phyloP scores from a whole-genome alignment of 2,888 invertebrate species.

The Pelosia muscerda region DNA sequence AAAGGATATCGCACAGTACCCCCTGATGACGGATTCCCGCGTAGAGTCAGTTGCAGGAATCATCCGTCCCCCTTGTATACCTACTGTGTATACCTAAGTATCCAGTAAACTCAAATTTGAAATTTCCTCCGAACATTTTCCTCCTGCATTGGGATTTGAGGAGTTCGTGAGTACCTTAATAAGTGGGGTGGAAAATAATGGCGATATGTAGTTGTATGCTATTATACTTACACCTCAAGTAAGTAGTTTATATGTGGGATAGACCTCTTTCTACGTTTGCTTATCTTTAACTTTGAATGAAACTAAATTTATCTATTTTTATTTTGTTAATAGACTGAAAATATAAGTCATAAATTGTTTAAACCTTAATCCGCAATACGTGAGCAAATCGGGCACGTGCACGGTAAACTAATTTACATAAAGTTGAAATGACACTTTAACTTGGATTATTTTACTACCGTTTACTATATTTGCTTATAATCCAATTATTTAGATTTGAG shows the following conservation, averaged over 20 bases:
- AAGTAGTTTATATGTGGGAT: too few species aligned
- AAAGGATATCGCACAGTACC: too few species aligned
- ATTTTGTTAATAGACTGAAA: not conserved
- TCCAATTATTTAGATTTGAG: not conserved
- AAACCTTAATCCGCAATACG: conserved; percentile 17
- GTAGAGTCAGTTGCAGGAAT: too few species aligned
- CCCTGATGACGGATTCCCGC: too few species aligned
- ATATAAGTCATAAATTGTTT: conserved; percentile 13
- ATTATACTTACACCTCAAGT: not conserved
- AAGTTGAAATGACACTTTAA: conserved; percentile 22
- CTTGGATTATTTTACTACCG: not conserved
- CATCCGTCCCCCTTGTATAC: too few species aligned
- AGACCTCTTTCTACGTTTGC: too few species aligned
- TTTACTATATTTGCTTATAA: not conserved
- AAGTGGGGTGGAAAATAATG: too few species aligned
- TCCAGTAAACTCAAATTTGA: too few species aligned
- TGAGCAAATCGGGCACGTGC: conserved; percentile 30
- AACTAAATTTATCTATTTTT: not conserved
- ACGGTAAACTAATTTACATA: conserved; percentile 35
- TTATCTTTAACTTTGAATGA: not conserved
- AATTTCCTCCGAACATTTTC: too few species aligned
- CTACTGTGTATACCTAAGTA: too few species aligned
- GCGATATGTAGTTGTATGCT: not conserved
- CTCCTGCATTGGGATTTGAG: not conserved
- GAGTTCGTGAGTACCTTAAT: too few species aligned